Percentiles rank a stretch among this genome's conserved stretches.
Evolutionary conservation across 1,140 invertebrate species (phyloP).

Genomic region (Bombus balteatus): DNA sequence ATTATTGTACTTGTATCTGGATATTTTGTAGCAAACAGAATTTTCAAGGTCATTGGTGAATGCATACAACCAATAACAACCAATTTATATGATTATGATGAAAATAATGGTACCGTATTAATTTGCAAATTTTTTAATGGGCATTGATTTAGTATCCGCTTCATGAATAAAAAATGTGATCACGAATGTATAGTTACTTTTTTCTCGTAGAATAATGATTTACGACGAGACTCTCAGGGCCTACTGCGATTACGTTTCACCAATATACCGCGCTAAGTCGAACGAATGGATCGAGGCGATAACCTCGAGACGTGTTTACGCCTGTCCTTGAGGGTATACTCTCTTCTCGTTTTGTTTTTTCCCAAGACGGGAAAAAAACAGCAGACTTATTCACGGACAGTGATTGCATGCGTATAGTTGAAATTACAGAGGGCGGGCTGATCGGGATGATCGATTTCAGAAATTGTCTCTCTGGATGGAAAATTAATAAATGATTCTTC

Average conservation of each 20-base stretch:
- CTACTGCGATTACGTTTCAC: constrained; percentile 14
- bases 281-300: constrained; percentile 28
- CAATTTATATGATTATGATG: too few species aligned
- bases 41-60: neutral
- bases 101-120: neutral
- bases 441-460: constrained; percentile 23
- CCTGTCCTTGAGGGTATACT: constrained; percentile 34
- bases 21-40: neutral
- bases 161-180: neutral
- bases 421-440: constrained; percentile 35
- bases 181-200: neutral
- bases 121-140: neutral
- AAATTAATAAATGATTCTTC: constrained; percentile 53
- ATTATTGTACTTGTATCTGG: neutral
- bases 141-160: neutral
- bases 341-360: constrained; percentile 3
- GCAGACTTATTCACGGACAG: neutral
- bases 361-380: neutral
- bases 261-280: constrained; percentile 29
- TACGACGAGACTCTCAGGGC: too few species aligned
- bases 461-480: constrained; percentile 41
- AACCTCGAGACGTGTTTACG: constrained; percentile 48
- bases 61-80: too few species aligned
- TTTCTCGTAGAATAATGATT: neutral
- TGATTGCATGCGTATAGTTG: constrained; percentile 44